Base-by-base conservation (phyloP, 2,797 vertebrate species). In the Neosilurus hyrtlii region DNA sequence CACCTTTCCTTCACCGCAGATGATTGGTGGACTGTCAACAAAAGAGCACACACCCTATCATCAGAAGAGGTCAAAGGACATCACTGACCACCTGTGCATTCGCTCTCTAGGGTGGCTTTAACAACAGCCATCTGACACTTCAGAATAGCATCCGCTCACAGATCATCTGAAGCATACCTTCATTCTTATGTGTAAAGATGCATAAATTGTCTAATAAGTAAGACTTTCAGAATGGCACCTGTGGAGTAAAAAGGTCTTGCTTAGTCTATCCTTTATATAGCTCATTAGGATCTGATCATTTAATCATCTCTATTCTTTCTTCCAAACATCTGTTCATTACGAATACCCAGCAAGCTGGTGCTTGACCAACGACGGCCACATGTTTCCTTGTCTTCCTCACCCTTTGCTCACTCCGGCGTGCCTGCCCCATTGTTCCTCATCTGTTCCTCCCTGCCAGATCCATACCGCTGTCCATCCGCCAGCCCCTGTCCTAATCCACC, bases 311-410 rank as follows among this genome's bases (percentile, higher is more conserved):
- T 85, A 70, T 71, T 74, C 77, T 35, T 79, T 66, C 52, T 84
- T 65, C 89, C 84, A 88, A 93, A 92, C 93, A 94, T 93, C 94
- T 93, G 93, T 92, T 92, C 88, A 94, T 94, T 94, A 94, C 93
- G 92, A 94, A 90, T 86, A 91, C 88, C 90, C 90, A 90, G 91
- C 89, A 91, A 92, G 90, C 94, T 92, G 93, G 92, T 90, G 92
- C 89, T 92, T 89, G 89, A 89, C 90, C 89, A 90, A 92, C 91
- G 90, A 90, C 88, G 26, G 90, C 89, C 93, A 93, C 93, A 94
- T 93, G 93, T 94, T 95, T 94, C 93, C 93, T 94, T 94, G 93
- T 92, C 93, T 93, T 93, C 91, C 90, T 94, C 92, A 94, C 92
- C 92, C 93, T 92, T 83, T 18, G 88, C 90, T 86, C 91, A 88